Conservation (phyloP, 2,113 vertebrate genomes). For the Amblyopsis rosae region DNA sequence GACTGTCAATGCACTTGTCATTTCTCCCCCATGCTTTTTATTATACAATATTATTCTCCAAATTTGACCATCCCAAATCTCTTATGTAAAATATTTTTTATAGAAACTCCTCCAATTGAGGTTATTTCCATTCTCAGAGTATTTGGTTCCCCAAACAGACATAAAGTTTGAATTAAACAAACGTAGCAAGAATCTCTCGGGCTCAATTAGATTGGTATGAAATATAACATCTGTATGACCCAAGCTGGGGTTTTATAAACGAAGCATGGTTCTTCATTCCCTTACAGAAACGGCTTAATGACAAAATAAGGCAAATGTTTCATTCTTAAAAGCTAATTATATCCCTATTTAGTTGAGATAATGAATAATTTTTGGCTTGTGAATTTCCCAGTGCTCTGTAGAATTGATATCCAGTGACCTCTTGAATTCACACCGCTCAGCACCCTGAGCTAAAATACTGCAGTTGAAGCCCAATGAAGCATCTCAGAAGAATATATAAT, state of each 20-base stretch:
- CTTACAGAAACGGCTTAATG: not conserved
- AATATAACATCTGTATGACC: slow-evolving; percentile 9
- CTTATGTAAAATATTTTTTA: not conserved
- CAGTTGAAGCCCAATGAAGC: slow-evolving; percentile 17
- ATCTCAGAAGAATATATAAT: slow-evolving; percentile 53
- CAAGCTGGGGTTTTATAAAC: not conserved
- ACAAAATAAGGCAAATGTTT: not conserved
- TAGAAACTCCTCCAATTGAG: not conserved
- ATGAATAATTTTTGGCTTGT: slow-evolving; percentile 13
- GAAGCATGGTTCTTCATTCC: not conserved
- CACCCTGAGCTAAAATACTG: slow-evolving; percentile 12
- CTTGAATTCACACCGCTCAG: slow-evolving; percentile 26
- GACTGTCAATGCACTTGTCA: no score
- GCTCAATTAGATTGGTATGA: slow-evolving; percentile 25
- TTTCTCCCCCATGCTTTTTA: no score
- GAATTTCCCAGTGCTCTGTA: slow-evolving; percentile 14
- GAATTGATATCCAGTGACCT: slow-evolving; percentile 40
- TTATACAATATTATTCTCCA: no score
- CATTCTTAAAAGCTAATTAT: not conserved
- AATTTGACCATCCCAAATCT: not conserved
- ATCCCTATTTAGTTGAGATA: not conserved
- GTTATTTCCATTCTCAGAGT: slow-evolving; percentile 1
- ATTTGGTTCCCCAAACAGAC: not conserved
- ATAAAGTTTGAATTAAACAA: slow-evolving; percentile 20
- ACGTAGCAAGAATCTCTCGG: slow-evolving; percentile 9